These are phyloP conservation scores for Heterocephalus glaber DNA, from an alignment of 2,113 vertebrate genomes.

Conservation along the genomic window DNA sequence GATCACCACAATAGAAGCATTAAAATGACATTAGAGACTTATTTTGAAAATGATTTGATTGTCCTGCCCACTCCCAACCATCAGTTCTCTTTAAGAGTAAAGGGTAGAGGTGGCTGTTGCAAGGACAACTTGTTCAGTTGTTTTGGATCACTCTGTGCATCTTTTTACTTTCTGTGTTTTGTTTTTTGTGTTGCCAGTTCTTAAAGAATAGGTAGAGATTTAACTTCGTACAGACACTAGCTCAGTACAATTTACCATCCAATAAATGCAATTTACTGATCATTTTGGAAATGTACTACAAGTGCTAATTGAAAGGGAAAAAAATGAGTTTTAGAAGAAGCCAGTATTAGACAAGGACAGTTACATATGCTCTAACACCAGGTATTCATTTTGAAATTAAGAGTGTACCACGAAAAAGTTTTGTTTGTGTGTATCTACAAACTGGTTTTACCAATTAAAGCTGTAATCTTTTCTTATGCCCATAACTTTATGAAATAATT, in stretches of 20 bases:
- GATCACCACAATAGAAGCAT: not conserved
- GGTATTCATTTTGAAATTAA: constrained; percentile 41
- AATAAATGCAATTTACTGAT: not conserved
- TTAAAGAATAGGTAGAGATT: not conserved
- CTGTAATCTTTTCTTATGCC: not conserved
- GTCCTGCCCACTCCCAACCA: not conserved
- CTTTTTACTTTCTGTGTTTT: not conserved
- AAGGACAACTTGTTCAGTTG: not conserved
- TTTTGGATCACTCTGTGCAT: not conserved
- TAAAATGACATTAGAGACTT: not conserved
- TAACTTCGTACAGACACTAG: not conserved
- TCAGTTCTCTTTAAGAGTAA: not conserved
- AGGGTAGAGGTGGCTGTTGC: not conserved
- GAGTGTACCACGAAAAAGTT: constrained; percentile 9
- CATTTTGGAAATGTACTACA: not conserved
- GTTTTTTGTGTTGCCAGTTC: not conserved
- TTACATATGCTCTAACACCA: not conserved
- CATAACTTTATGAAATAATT: constrained; percentile 38
- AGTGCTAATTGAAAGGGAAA: constrained; percentile 7
- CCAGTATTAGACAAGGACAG: not conserved
- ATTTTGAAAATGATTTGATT: constrained; percentile 32
- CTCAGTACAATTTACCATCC: not conserved
- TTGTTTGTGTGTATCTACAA: not conserved
- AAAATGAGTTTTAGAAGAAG: not conserved
- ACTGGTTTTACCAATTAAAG: constrained; percentile 25